phyloP scores from a whole-genome alignment of 37 sponge, comb jelly and placozoan genomes.

The Mnemiopsis leidyi region DNA sequence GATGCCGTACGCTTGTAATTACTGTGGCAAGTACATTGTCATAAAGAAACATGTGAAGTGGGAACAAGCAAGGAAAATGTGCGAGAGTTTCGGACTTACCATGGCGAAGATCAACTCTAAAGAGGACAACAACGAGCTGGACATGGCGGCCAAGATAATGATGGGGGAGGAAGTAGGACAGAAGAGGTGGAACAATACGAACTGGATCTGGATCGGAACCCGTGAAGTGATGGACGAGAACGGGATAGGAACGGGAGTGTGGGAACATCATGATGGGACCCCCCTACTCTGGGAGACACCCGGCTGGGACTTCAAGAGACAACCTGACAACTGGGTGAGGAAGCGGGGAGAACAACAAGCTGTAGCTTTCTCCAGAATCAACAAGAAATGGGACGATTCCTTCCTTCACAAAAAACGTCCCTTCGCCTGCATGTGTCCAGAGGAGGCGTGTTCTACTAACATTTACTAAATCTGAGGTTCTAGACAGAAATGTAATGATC shows the following conservation, averaged over 20 bases:
- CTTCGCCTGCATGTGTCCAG: background rate
- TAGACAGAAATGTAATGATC: too few species aligned
- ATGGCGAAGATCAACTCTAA: background rate
- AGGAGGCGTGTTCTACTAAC: background rate
- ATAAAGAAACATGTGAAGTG: background rate
- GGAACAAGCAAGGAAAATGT: background rate
- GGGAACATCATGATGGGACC: background rate
- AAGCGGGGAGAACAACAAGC: background rate
- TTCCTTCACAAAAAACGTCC: background rate
- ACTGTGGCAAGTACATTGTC: background rate
- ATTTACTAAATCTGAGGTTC: background rate
- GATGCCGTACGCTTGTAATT: background rate
- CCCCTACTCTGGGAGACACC: background rate
- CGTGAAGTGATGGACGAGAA: background rate
- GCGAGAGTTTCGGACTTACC: background rate
- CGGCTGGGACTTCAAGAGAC: background rate
- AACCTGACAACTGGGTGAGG: background rate
- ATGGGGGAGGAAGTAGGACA: background rate
- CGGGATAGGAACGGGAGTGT: background rate
- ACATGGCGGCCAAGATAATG: background rate
- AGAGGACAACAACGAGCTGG: background rate
- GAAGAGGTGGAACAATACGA: background rate
- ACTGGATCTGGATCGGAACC: constrained; percentile 5
- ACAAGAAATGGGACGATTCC: background rate
- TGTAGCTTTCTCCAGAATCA: background rate